Percentiles rank a stretch among this genome's conserved stretches.
phyloP scores from a whole-genome alignment of 2,888 invertebrate species.

The Eurytoma adleriae region DNA sequence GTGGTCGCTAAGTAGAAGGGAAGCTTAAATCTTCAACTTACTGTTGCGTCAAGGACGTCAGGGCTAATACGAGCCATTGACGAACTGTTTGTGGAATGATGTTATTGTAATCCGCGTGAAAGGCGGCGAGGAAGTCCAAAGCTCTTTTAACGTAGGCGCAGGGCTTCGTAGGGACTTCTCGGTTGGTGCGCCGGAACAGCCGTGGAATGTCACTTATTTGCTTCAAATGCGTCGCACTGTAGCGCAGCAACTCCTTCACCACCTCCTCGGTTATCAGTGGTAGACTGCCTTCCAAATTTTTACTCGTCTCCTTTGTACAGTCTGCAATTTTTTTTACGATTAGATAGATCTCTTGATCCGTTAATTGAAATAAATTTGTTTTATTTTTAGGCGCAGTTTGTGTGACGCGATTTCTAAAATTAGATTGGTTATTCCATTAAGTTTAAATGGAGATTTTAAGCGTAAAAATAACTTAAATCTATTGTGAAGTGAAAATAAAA shows the following conservation, averaged over 20 bases:
- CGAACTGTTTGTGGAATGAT: slow-evolving; percentile 72
- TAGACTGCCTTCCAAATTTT: slow-evolving; percentile 61
- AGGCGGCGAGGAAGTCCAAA: slow-evolving; percentile 80
- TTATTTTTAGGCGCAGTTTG: too few relatives aligned
- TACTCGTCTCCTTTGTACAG: slow-evolving; percentile 61
- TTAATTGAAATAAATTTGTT: neutral
- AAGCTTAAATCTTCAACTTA: slow-evolving; percentile 70
- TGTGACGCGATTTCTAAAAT: neutral
- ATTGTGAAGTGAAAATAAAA: neutral
- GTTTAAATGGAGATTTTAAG: neutral
- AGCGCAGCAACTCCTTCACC: slow-evolving; percentile 73
- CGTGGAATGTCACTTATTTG: slow-evolving; percentile 96
- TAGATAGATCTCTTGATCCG: too few relatives aligned
- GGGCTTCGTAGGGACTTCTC: slow-evolving; percentile 88
- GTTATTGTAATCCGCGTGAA: slow-evolving; percentile 78
- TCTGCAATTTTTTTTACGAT: slow-evolving; percentile 56
- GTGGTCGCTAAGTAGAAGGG: neutral
- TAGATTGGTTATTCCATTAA: slow-evolving; percentile 6
- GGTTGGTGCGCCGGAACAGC: slow-evolving; percentile 93
- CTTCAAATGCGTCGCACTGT: slow-evolving; percentile 81
- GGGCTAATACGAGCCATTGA: slow-evolving; percentile 75
- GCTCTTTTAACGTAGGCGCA: slow-evolving; percentile 87
- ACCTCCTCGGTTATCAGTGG: slow-evolving; percentile 74
- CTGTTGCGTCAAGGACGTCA: slow-evolving; percentile 77
- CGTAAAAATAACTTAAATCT: too few relatives aligned